Conservation (phyloP, 64 coral and sea anemone genomes). For the Pocillopora verrucosa region DNA sequence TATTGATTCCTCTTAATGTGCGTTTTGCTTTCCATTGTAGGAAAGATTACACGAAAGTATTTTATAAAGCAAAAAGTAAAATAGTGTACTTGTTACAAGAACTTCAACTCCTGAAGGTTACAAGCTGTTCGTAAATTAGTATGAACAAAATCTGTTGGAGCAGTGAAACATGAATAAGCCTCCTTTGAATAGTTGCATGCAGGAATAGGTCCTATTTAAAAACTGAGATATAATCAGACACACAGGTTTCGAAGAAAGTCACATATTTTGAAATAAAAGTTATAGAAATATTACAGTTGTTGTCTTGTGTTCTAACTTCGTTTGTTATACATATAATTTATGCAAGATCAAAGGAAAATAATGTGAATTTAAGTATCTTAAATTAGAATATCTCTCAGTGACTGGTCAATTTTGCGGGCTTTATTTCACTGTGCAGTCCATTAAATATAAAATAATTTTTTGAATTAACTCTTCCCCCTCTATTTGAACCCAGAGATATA, state of each 20-base stretch:
- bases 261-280: conserved; percentile 1
- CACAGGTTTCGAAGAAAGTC: not conserved
- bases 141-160: not conserved
- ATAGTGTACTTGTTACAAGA: not conserved
- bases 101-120: not conserved
- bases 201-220: not conserved
- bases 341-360: too few relatives aligned
- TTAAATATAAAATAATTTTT: too few relatives aligned
- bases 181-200: not conserved
- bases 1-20: not conserved
- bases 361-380: too few relatives aligned
- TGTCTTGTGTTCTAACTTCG: not conserved
- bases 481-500: too few relatives aligned
- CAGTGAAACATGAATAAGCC: not conserved
- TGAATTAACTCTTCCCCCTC: too few relatives aligned
- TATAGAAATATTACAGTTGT: not conserved
- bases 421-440: too few relatives aligned
- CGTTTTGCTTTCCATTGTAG: not conserved
- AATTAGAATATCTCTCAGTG: too few relatives aligned
- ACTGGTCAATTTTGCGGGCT: too few relatives aligned
- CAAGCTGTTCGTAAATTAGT: not conserved
- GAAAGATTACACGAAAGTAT: not conserved
- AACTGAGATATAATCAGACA: not conserved
- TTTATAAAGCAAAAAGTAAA: not conserved
- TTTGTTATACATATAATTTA: too few relatives aligned